Evolutionary conservation across 2,797 vertebrate species (phyloP).

Genomic region (Scolopax bukidnonensis): DNA sequence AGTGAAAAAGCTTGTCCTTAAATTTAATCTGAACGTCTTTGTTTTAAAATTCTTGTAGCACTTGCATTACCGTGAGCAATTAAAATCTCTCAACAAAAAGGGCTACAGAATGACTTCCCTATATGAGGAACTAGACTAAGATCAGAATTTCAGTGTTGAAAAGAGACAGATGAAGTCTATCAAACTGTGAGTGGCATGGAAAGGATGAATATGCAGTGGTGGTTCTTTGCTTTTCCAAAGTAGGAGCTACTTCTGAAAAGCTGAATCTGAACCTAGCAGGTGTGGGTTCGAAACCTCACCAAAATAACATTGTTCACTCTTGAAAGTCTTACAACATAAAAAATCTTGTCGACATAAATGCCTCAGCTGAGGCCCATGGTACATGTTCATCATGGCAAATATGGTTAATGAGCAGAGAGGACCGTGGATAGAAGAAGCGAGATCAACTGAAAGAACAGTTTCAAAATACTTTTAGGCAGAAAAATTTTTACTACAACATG

Average conservation of each 20-base stretch:
- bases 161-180: not conserved
- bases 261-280: not conserved
- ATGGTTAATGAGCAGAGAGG: not conserved
- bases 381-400: not conserved
- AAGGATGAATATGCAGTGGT: not conserved
- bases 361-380: not conserved
- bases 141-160: not conserved
- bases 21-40: not conserved
- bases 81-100: not conserved
- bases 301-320: not conserved
- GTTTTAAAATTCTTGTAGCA: not conserved
- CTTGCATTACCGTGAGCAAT: not conserved
- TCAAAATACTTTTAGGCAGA: not conserved
- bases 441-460: not conserved
- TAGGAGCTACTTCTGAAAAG: not conserved
- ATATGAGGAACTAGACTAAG: not conserved
- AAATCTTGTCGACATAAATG: not conserved
- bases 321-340: not conserved
- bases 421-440: not conserved
- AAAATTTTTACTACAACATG: not conserved
- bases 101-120: not conserved
- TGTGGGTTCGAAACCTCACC: not conserved
- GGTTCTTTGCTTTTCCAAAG: not conserved
- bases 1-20: not conserved
- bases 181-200: not conserved